These are phyloP conservation scores for Actias luna DNA, from an alignment of 2,888 invertebrate genomes.

Conservation along the genomic window DNA sequence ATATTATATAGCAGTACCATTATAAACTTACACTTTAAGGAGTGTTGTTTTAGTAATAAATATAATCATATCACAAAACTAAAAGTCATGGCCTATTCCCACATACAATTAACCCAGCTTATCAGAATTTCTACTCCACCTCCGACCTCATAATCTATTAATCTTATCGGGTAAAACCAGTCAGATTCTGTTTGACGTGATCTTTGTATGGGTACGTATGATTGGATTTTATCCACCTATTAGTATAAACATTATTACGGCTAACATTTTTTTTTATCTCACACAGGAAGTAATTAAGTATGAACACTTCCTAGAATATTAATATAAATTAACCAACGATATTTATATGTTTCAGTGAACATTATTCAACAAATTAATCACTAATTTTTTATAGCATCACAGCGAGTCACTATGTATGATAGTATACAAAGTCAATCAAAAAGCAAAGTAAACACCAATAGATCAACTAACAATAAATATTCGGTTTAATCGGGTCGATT, in stretches of 20 bases:
- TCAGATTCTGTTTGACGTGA: constrained; percentile 30
- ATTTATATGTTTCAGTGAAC: not conserved
- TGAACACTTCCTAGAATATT: too few relatives aligned
- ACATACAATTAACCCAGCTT: constrained; percentile 22
- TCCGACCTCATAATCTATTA: constrained; percentile 35
- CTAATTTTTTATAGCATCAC: too few relatives aligned
- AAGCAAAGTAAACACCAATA: too few relatives aligned
- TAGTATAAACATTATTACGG: not conserved
- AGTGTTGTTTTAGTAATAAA: not conserved
- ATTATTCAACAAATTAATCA: not conserved
- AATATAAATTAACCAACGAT: too few relatives aligned
- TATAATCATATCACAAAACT: constrained; percentile 6
- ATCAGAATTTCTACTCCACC: constrained; percentile 26
- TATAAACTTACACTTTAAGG: too few relatives aligned
- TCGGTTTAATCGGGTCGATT: too few relatives aligned
- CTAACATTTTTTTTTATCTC: too few relatives aligned
- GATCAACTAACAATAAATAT: too few relatives aligned
- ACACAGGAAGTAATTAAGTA: too few relatives aligned
- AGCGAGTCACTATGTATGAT: too few relatives aligned
- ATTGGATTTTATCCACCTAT: constrained; percentile 30
- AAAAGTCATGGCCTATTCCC: constrained; percentile 11
- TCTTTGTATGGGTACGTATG: constrained; percentile 20
- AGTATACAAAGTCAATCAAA: too few relatives aligned
- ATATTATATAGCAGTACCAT: too few relatives aligned
- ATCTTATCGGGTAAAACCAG: constrained; percentile 30